These are phyloP conservation scores for Muscidifurax raptorellus DNA, from an alignment of 1,140 invertebrate species.

Conservation along the genomic window DNA sequence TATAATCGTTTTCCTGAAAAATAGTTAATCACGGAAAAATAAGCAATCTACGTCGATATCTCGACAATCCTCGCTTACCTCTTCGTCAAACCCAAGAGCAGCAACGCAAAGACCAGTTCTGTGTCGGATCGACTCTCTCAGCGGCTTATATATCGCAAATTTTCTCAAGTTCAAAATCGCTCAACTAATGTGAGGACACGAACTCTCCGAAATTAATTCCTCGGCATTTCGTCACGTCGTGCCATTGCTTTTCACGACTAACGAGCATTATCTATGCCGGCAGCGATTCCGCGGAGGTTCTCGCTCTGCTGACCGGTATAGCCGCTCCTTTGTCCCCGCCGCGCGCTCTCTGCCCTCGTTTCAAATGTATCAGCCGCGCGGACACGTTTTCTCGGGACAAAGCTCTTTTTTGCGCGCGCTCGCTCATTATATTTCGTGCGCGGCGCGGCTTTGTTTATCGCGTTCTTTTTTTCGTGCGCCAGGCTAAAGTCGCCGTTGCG, in stretches of 20 bases:
- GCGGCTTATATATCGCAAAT: not conserved
- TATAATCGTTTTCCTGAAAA: not conserved
- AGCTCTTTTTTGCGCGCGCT: not conserved
- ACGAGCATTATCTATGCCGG: slow-evolving; percentile 12
- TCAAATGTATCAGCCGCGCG: not conserved
- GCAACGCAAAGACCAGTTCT: not conserved
- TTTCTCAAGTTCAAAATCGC: not conserved
- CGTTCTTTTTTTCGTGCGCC: not conserved
- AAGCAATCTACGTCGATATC: too few species aligned
- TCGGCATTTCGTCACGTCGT: not conserved
- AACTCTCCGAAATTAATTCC: not conserved
- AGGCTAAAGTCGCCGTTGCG: too few species aligned
- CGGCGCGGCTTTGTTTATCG: not conserved
- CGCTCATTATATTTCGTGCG: not conserved
- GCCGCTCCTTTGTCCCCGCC: not conserved
- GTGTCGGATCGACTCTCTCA: not conserved
- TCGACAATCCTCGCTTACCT: too few species aligned
- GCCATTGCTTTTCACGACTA: slow-evolving; percentile 3
- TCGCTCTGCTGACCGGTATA: too few species aligned
- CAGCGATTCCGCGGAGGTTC: not conserved
- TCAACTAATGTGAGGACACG: not conserved
- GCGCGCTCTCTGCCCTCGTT: slow-evolving; percentile 1
- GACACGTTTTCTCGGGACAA: not conserved
- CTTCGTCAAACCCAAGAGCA: not conserved
- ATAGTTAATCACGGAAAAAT: too few species aligned